Evolutionary conservation across 2,888 invertebrate genomes (phyloP).

Genomic region (Cosmia trapezina): DNA sequence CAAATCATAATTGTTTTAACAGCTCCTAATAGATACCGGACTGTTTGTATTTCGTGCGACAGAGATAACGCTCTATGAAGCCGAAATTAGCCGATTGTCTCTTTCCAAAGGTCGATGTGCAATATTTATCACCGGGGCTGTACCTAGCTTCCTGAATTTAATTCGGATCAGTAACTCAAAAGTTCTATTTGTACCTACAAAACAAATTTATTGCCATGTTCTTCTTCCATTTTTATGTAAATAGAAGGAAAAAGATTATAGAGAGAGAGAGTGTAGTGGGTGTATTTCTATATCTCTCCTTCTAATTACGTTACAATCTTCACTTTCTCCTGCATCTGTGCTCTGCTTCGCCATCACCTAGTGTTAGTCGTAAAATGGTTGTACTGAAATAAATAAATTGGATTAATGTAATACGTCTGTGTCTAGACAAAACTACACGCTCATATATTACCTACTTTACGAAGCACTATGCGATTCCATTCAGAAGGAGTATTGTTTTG

Average conservation of each 20-base stretch:
- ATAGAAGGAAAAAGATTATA: too few relatives aligned
- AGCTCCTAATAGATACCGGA: too few relatives aligned
- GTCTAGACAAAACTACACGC: slow-evolving; percentile 38
- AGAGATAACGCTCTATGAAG: too few relatives aligned
- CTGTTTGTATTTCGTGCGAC: too few relatives aligned
- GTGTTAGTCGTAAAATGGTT: neutral
- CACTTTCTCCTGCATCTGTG: neutral
- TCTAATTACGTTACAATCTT: neutral
- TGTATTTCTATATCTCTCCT: neutral
- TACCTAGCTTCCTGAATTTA: too few relatives aligned
- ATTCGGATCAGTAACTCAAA: too few relatives aligned
- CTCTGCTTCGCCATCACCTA: neutral
- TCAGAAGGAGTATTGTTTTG: slow-evolving; percentile 53
- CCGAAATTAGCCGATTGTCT: too few relatives aligned
- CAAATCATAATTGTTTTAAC: too few relatives aligned
- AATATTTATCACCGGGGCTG: too few relatives aligned
- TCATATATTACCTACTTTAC: slow-evolving; percentile 15
- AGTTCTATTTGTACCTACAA: slow-evolving; percentile 3
- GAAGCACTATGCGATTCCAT: slow-evolving; percentile 41
- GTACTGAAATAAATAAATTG: slow-evolving; percentile 4
- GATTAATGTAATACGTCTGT: slow-evolving; percentile 3
- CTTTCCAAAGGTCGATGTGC: too few relatives aligned
- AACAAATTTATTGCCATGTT: neutral
- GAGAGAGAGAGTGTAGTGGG: too few relatives aligned
- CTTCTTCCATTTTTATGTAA: neutral